These are phyloP conservation scores for Myxocyprinus asiaticus DNA, from an alignment of 2,113 vertebrate species.

Conservation along the genomic window DNA sequence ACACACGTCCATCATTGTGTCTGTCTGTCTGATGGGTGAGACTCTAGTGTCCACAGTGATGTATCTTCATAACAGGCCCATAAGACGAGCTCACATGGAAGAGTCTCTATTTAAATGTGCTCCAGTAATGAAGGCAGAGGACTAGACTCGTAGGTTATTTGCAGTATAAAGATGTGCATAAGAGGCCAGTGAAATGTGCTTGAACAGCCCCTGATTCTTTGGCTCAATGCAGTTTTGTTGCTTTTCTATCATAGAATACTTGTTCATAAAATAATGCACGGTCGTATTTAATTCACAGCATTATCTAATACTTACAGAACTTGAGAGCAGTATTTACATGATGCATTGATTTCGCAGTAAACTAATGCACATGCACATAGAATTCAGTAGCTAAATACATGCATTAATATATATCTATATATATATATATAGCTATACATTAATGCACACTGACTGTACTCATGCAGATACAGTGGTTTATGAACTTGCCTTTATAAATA, in stretches of 20 bases:
- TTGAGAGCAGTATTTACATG: background rate
- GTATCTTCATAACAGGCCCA: constrained; percentile 2
- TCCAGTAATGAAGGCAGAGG: background rate
- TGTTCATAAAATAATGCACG: background rate
- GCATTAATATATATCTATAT: no score
- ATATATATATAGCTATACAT: background rate
- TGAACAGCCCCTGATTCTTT: no score
- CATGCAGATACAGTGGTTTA: background rate
- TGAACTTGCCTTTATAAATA: background rate
- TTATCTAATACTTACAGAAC: background rate
- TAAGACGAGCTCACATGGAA: background rate
- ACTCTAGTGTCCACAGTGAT: background rate
- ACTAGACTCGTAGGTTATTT: background rate
- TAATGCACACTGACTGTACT: background rate
- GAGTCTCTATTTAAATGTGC: background rate
- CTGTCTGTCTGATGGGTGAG: background rate
- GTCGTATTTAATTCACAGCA: background rate
- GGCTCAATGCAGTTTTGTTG: constrained; percentile 50
- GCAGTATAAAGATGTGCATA: background rate
- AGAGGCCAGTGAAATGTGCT: constrained; percentile 50
- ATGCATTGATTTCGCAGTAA: no score
- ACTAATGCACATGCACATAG: no score
- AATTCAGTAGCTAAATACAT: no score
- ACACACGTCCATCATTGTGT: constrained; percentile 49
- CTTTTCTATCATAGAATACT: constrained; percentile 10